Evolutionary conservation across 1,140 invertebrate species (phyloP), one percentile per base, ranked within the genome.

Genomic region (Brachionus paranguensis): DNA sequence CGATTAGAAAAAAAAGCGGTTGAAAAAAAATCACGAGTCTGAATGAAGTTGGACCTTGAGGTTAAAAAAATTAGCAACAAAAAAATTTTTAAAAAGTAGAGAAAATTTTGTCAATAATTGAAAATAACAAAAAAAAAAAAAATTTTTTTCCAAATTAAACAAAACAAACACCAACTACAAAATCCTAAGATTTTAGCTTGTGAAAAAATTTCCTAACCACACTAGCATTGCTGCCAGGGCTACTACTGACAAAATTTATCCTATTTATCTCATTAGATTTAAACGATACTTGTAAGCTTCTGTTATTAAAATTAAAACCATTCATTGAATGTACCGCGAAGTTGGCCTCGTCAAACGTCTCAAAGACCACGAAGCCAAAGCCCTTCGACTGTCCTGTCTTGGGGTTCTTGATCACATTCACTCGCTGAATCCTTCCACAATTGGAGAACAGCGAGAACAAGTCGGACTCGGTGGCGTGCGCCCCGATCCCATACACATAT

Each of bases 401-500:
- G 3, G 33, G 1, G 29, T 84, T 78, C 33, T 47, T 84, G 24
- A 84, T 55, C 12, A 84, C 72, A 41, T 84, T 50, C 0, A 84
- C 60, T 33, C 84, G 50, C 11, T n/a, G 29, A 10, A 84, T 68
- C 20, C 33, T 17, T 53, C 84, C 84, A 68, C 43, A 78, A 78
- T 43, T 20, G 3, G 83, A 74, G 24, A 84, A 84, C 24, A 84
- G 50, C 29, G 47, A 60, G 20, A 27, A 84, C 29, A 84, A 45
- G 47, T 76, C 68, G 55, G 24, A 2, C 24, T 84, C 68, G 6
- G 5, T 60, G 8, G 83, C 83, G 29, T 84, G 47, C 11, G 83
- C 27, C 17, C 83, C 68, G 20, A 84, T 53, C 8, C 83, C 83
- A 65, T 84, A 84, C 8, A 84, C 83, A 65, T 84, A 84, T n/a